Conservation (phyloP, 37 sponge, comb jelly and placozoan genomes). For the Spongilla lacustris region DNA sequence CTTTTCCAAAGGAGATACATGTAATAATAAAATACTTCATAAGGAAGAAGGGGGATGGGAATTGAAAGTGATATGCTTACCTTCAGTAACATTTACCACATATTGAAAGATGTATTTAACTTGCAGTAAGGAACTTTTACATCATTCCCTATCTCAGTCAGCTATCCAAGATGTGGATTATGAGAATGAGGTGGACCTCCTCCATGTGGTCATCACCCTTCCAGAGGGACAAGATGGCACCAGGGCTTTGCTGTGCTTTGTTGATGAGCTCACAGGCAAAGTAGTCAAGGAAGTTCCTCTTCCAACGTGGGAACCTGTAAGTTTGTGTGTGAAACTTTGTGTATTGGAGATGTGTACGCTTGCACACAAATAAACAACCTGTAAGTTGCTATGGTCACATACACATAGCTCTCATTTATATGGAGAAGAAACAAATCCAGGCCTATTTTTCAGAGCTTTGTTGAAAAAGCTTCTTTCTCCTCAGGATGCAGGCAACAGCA, state of each 20-base stretch:
- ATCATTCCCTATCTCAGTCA: conserved; percentile 19
- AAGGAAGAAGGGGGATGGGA: no score
- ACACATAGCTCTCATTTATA: background rate
- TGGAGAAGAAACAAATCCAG: no score
- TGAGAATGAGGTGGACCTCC: conserved; percentile 77
- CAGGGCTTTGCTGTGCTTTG: conserved; percentile 44
- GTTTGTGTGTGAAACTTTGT: background rate
- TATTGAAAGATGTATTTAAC: no score
- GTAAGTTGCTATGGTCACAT: background rate
- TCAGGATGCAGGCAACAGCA: conserved; percentile 50
- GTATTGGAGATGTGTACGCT: background rate
- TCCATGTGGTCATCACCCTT: conserved; percentile 68
- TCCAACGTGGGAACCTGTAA: conserved; percentile 67
- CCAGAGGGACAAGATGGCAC: conserved; percentile 23
- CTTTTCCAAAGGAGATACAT: no score
- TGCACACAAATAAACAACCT: background rate
- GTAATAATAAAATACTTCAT: no score
- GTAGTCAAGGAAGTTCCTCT: conserved; percentile 44
- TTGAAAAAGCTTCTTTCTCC: background rate
- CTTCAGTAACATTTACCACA: no score
- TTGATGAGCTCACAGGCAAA: conserved; percentile 65
- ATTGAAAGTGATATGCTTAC: no score
- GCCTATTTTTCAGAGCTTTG: background rate
- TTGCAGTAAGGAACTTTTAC: no score
- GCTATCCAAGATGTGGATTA: conserved; percentile 68